These are phyloP conservation scores for Caenorhabditis sp. DNA, from an alignment of 2,888 invertebrate species.

Conservation along the genomic window DNA sequence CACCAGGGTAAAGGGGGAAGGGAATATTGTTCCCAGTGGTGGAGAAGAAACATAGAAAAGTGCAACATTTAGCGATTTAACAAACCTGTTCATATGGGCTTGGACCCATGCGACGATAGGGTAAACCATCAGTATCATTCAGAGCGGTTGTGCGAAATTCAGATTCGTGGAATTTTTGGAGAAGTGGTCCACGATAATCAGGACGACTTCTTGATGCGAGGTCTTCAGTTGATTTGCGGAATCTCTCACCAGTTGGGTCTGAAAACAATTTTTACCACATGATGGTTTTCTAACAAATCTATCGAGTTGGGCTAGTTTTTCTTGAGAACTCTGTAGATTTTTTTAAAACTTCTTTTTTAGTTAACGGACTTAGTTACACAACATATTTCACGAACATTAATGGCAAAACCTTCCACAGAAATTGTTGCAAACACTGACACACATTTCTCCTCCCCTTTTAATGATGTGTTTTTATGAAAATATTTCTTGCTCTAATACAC, in stretches of 20 bases:
- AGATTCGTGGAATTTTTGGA: conserved; percentile 68
- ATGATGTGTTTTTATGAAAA: too few relatives aligned
- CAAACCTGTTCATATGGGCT: conserved; percentile 62
- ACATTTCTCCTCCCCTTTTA: too few relatives aligned
- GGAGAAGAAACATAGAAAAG: not conserved
- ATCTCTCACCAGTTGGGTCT: conserved; percentile 45
- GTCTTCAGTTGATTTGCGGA: conserved; percentile 65
- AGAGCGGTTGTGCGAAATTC: conserved; percentile 53
- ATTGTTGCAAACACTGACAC: too few relatives aligned
- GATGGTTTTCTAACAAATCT: too few relatives aligned
- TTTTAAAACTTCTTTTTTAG: not conserved
- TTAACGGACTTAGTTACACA: too few relatives aligned
- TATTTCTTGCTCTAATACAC: too few relatives aligned
- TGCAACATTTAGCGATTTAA: not conserved
- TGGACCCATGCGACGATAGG: conserved; percentile 46
- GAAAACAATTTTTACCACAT: too few relatives aligned
- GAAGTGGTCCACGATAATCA: conserved; percentile 69
- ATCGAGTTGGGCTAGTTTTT: too few relatives aligned
- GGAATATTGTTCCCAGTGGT: not conserved
- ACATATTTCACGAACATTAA: too few relatives aligned
- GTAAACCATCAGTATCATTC: conserved; percentile 48
- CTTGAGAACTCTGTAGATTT: too few relatives aligned
- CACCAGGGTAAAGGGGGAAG: not conserved
- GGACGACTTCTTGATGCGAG: conserved; percentile 43
- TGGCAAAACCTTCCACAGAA: too few relatives aligned